A percentile compares a stretch with the other conserved stretches of the same genome.
Evolutionary conservation across 1,140 invertebrate species (phyloP).

Genomic region (Euglossa dilemma): DNA sequence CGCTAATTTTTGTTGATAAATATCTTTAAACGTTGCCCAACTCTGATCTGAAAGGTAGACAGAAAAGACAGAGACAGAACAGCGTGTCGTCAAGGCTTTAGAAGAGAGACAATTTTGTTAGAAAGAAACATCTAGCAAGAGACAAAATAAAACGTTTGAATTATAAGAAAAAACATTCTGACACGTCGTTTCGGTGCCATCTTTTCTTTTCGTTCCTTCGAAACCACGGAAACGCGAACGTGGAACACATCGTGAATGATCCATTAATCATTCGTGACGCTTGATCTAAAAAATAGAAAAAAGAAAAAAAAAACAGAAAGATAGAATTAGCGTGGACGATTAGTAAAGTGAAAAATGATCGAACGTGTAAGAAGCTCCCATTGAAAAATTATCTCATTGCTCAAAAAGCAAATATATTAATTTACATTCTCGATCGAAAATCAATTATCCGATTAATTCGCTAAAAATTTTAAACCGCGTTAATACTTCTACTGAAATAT

Average conservation of each 20-base stretch:
- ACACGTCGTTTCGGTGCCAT: constrained; percentile 6
- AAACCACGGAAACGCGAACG: not conserved
- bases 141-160: constrained; percentile 16
- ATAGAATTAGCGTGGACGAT: constrained; percentile 14
- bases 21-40: not conserved
- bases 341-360: constrained; percentile 14
- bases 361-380: not conserved
- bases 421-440: too few relatives aligned
- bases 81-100: constrained; percentile 8
- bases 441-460: too few relatives aligned
- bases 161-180: not conserved
- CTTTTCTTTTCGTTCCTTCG: not conserved
- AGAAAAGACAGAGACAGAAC: constrained; percentile 44
- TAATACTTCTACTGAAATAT: too few relatives aligned
- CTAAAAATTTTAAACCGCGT: too few relatives aligned
- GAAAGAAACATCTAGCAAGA: constrained; percentile 3
- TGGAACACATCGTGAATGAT: not conserved
- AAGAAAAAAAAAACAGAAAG: not conserved
- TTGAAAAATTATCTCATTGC: not conserved
- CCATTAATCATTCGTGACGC: not conserved
- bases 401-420: not conserved
- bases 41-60: not conserved
- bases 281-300: not conserved
- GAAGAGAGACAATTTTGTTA: not conserved
- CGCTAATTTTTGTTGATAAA: not conserved